phyloP scores from a whole-genome alignment of 2,888 invertebrate genomes.

The Eubasilissa splendida region DNA sequence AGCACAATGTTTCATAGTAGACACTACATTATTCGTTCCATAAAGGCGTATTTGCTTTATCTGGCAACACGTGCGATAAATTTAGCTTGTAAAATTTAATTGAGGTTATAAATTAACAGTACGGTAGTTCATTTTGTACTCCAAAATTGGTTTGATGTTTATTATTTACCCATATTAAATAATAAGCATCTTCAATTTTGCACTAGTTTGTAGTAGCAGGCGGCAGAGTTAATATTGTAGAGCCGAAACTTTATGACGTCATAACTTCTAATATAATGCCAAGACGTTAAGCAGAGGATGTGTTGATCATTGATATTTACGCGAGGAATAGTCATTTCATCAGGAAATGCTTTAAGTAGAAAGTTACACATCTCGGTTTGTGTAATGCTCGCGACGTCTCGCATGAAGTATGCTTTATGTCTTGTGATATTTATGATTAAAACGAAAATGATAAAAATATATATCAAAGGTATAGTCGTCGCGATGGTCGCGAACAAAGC shows the following conservation, averaged over 20 bases:
- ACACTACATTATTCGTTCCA: too few relatives aligned
- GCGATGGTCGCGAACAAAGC: too few relatives aligned
- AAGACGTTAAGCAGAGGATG: neutral
- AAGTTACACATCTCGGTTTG: neutral
- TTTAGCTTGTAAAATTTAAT: conserved; percentile 18
- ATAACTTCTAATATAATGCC: conserved; percentile 21
- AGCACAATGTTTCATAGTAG: too few relatives aligned
- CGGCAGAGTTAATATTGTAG: conserved; percentile 7
- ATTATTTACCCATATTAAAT: conserved; percentile 24
- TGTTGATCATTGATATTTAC: conserved; percentile 22
- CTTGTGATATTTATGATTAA: neutral
- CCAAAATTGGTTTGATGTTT: conserved; percentile 4
- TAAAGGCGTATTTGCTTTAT: neutral
- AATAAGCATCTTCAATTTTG: conserved; percentile 28
- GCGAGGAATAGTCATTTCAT: neutral
- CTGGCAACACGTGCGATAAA: conserved; percentile 8
- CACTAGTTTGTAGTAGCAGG: conserved; percentile 29
- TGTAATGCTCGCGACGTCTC: neutral
- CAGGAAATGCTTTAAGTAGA: neutral
- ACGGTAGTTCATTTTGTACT: conserved; percentile 13
- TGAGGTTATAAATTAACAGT: conserved; percentile 13
- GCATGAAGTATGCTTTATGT: neutral
- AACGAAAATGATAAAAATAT: too few relatives aligned
- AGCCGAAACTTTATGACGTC: conserved; percentile 23
- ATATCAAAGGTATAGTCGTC: too few relatives aligned